Conservation (phyloP, 1,140 invertebrate species). For the Rhopalosiphum maidis region DNA sequence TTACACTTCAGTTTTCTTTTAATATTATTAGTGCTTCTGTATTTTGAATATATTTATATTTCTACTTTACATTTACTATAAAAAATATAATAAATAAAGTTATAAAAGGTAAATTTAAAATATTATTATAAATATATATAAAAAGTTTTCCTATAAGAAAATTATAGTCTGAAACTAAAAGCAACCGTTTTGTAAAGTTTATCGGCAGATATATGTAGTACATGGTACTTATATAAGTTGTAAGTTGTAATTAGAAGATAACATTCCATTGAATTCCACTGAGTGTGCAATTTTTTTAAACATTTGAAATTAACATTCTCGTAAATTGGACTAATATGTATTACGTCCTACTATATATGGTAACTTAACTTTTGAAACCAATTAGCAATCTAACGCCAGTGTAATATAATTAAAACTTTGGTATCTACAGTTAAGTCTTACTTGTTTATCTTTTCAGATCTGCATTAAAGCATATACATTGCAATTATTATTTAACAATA, state of each 20-base stretch:
- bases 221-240: background rate
- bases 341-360: background rate
- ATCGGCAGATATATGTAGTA: background rate
- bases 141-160: background rate
- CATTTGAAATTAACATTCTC: background rate
- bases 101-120: background rate
- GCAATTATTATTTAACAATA: background rate
- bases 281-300: background rate
- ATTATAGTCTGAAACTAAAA: background rate
- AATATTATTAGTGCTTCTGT: background rate
- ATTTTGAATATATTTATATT: background rate
- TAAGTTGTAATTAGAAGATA: background rate
- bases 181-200: background rate
- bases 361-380: background rate
- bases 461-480: background rate
- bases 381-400: background rate
- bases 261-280: background rate
- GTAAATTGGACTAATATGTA: background rate
- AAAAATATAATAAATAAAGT: background rate
- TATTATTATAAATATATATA: background rate
- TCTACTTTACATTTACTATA: background rate
- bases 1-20: background rate
- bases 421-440: background rate
- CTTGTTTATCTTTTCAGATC: slow-evolving; percentile 3
- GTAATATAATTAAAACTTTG: slow-evolving; percentile 3